These are phyloP conservation scores for Lepidostoma basale DNA, from an alignment of 1,140 invertebrate genomes.

Conservation along the genomic window DNA sequence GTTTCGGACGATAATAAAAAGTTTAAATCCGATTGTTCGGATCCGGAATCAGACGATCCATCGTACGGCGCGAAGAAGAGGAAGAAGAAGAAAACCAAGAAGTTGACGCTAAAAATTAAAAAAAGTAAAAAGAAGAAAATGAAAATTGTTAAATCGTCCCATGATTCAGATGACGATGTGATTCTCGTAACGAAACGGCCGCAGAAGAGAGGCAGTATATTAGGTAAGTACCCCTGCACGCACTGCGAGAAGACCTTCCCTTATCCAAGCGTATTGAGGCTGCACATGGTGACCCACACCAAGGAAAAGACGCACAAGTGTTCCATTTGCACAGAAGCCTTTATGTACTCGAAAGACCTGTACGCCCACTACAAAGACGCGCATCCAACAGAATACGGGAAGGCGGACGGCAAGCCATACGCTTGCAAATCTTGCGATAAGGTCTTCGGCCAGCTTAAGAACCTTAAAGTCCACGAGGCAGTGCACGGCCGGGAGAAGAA, in stretches of 20 bases:
- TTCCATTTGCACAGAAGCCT: constrained; percentile 59
- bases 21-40: constrained; percentile 51
- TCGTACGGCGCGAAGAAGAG: constrained; percentile 35
- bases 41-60: constrained; percentile 51
- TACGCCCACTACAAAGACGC: constrained; percentile 41
- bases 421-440: constrained; percentile 60
- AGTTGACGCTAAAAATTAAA: constrained; percentile 1
- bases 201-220: constrained; percentile 26
- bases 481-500: constrained; percentile 72
- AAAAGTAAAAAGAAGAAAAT: constrained; percentile 19
- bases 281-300: constrained; percentile 64
- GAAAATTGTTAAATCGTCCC: neutral
- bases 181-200: constrained; percentile 40
- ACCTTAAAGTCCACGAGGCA: constrained; percentile 60
- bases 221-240: constrained; percentile 47
- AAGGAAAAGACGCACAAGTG: constrained; percentile 61
- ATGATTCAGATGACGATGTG: constrained; percentile 32
- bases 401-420: constrained; percentile 59
- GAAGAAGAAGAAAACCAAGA: constrained; percentile 24
- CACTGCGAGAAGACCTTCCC: constrained; percentile 50
- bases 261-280: constrained; percentile 59
- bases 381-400: constrained; percentile 59
- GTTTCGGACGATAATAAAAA: constrained; percentile 49
- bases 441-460: constrained; percentile 64
- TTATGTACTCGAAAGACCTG: constrained; percentile 59